These are phyloP conservation scores for Agonopterix heracliana DNA, from an alignment of 2,888 invertebrate genomes.

Conservation along the genomic window DNA sequence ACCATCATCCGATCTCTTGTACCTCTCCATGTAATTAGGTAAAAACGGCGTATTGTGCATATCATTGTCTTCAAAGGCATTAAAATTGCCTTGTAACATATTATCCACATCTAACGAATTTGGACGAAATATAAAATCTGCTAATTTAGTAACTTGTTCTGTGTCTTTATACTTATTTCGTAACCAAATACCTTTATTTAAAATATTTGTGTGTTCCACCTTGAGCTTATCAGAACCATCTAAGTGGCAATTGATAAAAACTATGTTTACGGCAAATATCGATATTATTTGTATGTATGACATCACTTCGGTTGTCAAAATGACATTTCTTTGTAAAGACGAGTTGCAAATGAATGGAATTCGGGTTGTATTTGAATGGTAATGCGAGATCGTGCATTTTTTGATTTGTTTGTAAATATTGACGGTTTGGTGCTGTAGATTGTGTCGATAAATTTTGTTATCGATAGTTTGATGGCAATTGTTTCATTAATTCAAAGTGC, in stretches of 20 bases:
- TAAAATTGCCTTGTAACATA: slow-evolving; percentile 37
- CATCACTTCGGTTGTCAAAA: slow-evolving; percentile 35
- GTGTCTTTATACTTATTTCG: slow-evolving; percentile 17
- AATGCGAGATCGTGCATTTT: slow-evolving; percentile 18
- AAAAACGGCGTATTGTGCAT: slow-evolving; percentile 30
- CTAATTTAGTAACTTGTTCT: slow-evolving; percentile 8
- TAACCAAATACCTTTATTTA: slow-evolving; percentile 56
- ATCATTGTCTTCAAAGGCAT: slow-evolving; percentile 30
- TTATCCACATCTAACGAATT: slow-evolving; percentile 47
- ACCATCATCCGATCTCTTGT: slow-evolving; percentile 43
- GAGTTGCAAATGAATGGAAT: slow-evolving; percentile 28
- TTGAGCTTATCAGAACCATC: slow-evolving; percentile 29
- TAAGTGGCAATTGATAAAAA: too few species aligned
- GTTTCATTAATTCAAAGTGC: too few species aligned
- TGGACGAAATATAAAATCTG: slow-evolving; percentile 44
- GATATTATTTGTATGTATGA: slow-evolving; percentile 25
- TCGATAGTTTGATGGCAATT: too few species aligned
- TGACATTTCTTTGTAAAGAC: slow-evolving; percentile 11
- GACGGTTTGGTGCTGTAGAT: slow-evolving; percentile 15
- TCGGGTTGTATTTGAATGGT: slow-evolving; percentile 32
- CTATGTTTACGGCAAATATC: slow-evolving; percentile 17
- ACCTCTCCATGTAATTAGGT: slow-evolving; percentile 37
- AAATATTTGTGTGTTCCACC: slow-evolving; percentile 34
- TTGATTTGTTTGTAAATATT: slow-evolving; percentile 41
- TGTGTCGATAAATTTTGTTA: slow-evolving; percentile 2